Conservation (phyloP, 2,113 vertebrate genomes). For the Falcunculus frontatus region DNA sequence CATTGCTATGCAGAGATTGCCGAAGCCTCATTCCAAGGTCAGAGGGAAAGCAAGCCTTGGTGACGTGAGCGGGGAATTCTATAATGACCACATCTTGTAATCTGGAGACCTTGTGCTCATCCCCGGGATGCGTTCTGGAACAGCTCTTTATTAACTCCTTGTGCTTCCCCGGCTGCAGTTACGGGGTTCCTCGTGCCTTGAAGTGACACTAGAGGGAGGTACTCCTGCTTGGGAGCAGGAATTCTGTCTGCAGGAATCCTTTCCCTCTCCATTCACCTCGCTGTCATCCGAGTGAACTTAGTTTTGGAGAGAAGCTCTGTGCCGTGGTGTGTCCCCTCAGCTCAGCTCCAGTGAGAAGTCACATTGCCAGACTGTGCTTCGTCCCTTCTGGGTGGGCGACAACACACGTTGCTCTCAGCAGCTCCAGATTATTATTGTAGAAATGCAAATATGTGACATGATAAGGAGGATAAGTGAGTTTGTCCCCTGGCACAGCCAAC, state of each 20-base stretch:
- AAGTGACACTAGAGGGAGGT: not conserved
- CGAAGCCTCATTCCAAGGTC: constrained; percentile 35
- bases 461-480: not conserved
- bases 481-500: constrained; percentile 6
- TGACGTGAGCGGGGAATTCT: constrained; percentile 41
- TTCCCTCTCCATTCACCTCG: not conserved
- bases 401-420: not conserved
- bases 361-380: not conserved
- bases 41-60: not conserved
- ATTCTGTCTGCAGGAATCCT: not conserved
- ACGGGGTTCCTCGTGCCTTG: not conserved
- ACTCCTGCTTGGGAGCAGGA: not conserved
- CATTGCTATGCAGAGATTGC: constrained; percentile 40
- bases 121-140: not conserved
- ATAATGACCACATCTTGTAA: constrained; percentile 32
- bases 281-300: not conserved
- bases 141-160: constrained; percentile 5
- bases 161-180: not conserved
- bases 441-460: not conserved
- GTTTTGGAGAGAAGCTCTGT: not conserved
- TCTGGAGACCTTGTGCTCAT: constrained; percentile 54
- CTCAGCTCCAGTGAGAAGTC: not conserved
- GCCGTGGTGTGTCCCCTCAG: not conserved
- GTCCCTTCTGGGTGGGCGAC: constrained; percentile 46
- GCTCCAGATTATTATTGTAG: not conserved